Base-by-base conservation (phyloP, 2,113 vertebrate species). In the Pomatostomus ruficeps region DNA sequence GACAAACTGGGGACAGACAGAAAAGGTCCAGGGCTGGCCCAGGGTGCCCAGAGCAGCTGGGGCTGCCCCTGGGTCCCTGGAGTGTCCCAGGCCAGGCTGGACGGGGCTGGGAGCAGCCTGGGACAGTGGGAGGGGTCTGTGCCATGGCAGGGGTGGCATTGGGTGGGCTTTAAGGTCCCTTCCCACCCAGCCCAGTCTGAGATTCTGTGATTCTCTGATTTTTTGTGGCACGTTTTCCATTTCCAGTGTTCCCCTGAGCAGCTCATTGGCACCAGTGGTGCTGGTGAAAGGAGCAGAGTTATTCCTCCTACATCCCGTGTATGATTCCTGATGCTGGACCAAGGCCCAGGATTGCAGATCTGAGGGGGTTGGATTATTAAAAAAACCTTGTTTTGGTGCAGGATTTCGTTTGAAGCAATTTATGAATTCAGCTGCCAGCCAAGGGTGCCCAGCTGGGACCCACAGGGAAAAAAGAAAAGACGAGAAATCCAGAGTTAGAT, bases 251-350 rank as follows among this genome's bases (percentile, higher is more conserved):
- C 28, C 45, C 52, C 17, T 11, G n/a, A 2, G 76, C 2, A 2
- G 49, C 76, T n/a, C 2, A 0, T 14, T 1, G 4, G 75, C 57
- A 40, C 11, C 73, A 12, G 58, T 0, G 0, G 38, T 10, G 18
- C 35, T 0, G 6, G 26, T 12, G 42, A 62, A 58, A 81, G 79
- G 71, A 88, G 38, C 2, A 11, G 61, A 57, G 76, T 52, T 68
- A 15, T 68, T 67, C 54, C 66, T 67, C 58, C 33, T 4, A 16
- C 87, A 19, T 6, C 38, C 54, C 35, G 0, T 16, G 10, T 1
- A 5, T 9, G 26, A 54, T 46, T 89, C 26, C 71, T 4, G 7
- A 10, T 4, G 43, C 71, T 90, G 83, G 62, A 16, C 16, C 45
- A 26, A 16, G 8, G 40, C 63, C 91, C 65, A 68, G 16, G 9